Percentiles rank a stretch among this genome's conserved stretches.
Conservation (phyloP, 2,113 vertebrate species). For the Cricetomys ansorgei region DNA sequence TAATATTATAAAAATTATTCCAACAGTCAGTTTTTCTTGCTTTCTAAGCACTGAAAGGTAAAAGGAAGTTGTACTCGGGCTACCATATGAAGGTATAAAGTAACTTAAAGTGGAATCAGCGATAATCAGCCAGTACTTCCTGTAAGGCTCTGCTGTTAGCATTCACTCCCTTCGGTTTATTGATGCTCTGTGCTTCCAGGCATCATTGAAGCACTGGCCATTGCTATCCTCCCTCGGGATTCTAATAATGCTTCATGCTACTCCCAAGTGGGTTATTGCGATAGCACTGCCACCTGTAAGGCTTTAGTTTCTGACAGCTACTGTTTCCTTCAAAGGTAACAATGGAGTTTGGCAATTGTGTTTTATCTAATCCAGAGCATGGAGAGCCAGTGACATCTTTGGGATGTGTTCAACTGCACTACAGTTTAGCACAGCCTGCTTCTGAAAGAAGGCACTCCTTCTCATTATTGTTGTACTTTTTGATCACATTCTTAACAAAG, state of each 20-base stretch:
- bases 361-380: conserved; percentile 46
- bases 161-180: not conserved
- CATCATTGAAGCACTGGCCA: not conserved
- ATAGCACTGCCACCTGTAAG: not conserved
- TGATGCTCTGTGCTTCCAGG: not conserved
- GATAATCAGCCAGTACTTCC: not conserved
- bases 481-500: conserved; percentile 52
- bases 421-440: not conserved
- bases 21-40: not conserved
- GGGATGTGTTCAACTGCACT: not conserved
- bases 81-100: not conserved
- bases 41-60: not conserved
- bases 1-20: not conserved
- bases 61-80: not conserved
- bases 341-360: not conserved
- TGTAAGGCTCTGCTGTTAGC: not conserved
- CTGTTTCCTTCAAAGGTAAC: not conserved
- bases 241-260: not conserved
- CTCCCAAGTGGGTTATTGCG: not conserved
- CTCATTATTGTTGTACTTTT: conserved; percentile 50
- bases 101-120: not conserved
- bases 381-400: not conserved
- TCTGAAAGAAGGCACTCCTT: conserved; percentile 25
- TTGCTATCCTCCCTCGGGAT: not conserved
- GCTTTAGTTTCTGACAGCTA: not conserved